Conservation (phyloP, 2,113 vertebrate species). For the Callopanchax toddi region DNA sequence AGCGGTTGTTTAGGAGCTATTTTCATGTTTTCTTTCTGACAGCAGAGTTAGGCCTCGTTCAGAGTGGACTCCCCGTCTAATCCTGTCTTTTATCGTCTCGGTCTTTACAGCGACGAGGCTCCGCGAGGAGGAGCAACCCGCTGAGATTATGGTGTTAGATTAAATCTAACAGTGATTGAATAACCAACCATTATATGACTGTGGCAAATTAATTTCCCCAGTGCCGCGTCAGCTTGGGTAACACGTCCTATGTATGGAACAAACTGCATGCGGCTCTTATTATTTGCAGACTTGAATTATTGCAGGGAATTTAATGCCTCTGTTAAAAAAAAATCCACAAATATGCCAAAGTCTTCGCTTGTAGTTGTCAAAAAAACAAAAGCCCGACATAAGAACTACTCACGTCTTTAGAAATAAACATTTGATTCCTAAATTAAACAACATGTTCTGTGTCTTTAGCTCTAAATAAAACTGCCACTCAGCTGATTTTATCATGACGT, state of each 20-base stretch:
- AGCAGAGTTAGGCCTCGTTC: conserved; percentile 28
- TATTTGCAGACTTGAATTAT: conserved; percentile 1
- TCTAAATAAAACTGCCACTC: conserved; percentile 56
- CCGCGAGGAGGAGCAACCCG: conserved; percentile 34
- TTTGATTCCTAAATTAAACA: conserved; percentile 15
- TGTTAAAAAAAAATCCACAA: conserved; percentile 5
- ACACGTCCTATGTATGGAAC: conserved; percentile 39
- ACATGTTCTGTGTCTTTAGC: background rate
- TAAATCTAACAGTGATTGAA: conserved; percentile 73
- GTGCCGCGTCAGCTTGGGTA: conserved; percentile 61
- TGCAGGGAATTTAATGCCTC: conserved; percentile 7
- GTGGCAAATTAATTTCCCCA: conserved; percentile 73
- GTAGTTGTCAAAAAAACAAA: conserved; percentile 5
- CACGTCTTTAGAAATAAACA: conserved; percentile 3
- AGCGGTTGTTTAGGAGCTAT: conserved; percentile 37
- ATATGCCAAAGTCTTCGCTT: conserved; percentile 1
- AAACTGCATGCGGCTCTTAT: conserved; percentile 36
- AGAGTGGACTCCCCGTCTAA: conserved; percentile 23
- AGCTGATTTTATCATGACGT: conserved; percentile 37
- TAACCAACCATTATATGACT: conserved; percentile 68
- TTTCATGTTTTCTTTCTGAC: conserved; percentile 47
- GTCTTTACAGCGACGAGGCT: conserved; percentile 50
- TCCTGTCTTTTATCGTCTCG: conserved; percentile 46
- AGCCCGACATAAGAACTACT: conserved; percentile 4
- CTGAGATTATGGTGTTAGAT: conserved; percentile 63